Evolutionary conservation across 2,113 vertebrate species (phyloP).

Genomic region (Loxodonta africana): DNA sequence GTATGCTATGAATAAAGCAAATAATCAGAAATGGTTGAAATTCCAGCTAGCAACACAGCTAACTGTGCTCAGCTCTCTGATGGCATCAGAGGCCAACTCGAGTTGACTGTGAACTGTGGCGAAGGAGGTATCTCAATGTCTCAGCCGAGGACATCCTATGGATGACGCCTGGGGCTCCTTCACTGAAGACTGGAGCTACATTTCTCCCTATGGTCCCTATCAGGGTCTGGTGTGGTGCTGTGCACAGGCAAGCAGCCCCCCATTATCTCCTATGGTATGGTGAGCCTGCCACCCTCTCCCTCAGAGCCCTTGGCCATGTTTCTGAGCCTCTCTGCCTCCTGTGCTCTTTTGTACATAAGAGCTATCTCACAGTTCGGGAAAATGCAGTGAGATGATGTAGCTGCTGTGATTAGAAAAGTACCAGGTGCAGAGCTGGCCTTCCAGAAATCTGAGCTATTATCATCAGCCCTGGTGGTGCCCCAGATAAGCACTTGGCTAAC

Average conservation of each 20-base stretch:
- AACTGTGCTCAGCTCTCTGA: background rate
- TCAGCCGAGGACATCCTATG: rapidly evolving
- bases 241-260: rapidly evolving
- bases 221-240: rapidly evolving
- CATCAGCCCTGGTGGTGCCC: background rate
- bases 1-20: background rate
- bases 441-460: rapidly evolving
- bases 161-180: rapidly evolving
- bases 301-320: rapidly evolving
- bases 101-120: rapidly evolving
- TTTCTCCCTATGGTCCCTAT: rapidly evolving
- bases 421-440: rapidly evolving
- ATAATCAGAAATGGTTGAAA: background rate
- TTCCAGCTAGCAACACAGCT: background rate
- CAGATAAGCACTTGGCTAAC: background rate
- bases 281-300: background rate
- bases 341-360: background rate
- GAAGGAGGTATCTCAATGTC: rapidly evolving
- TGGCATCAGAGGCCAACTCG: rapidly evolving
- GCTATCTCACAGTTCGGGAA: rapidly evolving
- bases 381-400: rapidly evolving
- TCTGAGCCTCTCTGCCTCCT: background rate
- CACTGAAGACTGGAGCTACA: rapidly evolving
- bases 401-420: rapidly evolving
- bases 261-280: rapidly evolving